A percentile compares a stretch with the other conserved stretches of the same genome.
Conservation (phyloP, 2,888 invertebrate species). For the Lycophotia porphyrea region DNA sequence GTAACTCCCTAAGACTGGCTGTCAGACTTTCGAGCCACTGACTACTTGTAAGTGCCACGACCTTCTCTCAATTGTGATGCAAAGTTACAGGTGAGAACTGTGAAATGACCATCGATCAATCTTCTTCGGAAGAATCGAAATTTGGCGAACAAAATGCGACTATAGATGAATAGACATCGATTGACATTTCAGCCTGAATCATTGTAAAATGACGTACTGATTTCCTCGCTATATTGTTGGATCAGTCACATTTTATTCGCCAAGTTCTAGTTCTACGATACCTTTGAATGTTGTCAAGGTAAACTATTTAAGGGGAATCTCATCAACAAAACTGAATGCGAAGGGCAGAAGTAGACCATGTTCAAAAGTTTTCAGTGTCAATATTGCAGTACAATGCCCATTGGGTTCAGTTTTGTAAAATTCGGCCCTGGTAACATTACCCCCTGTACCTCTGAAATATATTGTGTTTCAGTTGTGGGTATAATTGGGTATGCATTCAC, state of each 20-base stretch:
- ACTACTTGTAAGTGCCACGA: background rate
- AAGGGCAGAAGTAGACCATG: background rate
- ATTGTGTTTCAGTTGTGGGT: no score
- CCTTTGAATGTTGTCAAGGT: background rate
- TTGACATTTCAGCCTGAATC: slow-evolving; percentile 1
- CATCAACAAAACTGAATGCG: background rate
- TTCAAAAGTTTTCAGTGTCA: background rate
- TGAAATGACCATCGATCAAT: background rate
- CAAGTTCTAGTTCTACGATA: background rate
- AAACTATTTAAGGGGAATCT: background rate
- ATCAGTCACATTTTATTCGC: background rate
- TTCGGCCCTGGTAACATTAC: background rate
- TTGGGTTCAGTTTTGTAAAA: background rate
- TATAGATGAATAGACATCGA: background rate
- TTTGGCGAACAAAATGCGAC: background rate
- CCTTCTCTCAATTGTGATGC: background rate
- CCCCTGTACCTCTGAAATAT: no score
- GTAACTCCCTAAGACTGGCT: no score
- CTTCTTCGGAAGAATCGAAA: background rate
- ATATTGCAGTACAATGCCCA: background rate
- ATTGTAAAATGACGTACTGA: background rate
- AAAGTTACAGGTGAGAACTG: background rate
- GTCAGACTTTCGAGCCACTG: background rate
- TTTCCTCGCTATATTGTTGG: background rate
- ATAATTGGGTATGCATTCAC: no score